Evolutionary conservation across 2,113 vertebrate species (phyloP), one percentile per base, ranked within the genome.

Genomic region (Lycaon pictus): DNA sequence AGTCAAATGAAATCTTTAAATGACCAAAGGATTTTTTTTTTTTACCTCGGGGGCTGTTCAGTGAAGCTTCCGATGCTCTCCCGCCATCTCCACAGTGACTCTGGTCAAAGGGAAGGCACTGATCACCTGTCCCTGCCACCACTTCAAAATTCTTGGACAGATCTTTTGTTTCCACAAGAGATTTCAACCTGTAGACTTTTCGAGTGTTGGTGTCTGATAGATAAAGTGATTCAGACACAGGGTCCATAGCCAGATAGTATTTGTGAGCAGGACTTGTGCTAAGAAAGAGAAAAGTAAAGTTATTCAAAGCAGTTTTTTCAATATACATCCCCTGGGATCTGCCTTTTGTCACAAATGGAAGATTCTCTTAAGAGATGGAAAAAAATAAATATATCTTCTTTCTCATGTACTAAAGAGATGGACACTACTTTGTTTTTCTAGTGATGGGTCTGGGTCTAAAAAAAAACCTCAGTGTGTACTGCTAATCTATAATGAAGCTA

Each of bases 181-280:
- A 99, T 97, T 99, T 99, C 98, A 99, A 99, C 97, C 99, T 99
- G 98, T 99, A 99, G 96, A 99, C 99, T 98, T 99, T 99, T 97
- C 99, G 99, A 93, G 99, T 99, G 98, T 99, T 99, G 97, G 99
- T 99, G 98, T 99, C 99, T 25, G 99, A 99, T 86, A 99, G 98
- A 94, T 99, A 99, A 80, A 99, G 99, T 25, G 99, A 99, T 98
- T 99, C 99, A 29, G 99, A 99, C 95, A 99, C 98, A 0, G 99
- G 99, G 97, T 99, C 99, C 99, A 99, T 99, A 0, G 99, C 99
- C 98, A 99, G 98, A 97, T 99, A 99, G 86, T 99, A 99, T 98
- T 99, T 99, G 97, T 99, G 99, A 85, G 99, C 99, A 19, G 99
- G 99, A 96, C 99, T 99, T 94, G 99, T 99, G 98, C 99, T 99